Percentiles rank a stretch among this genome's conserved stretches.
These are phyloP conservation scores for Drosophila murphyi DNA, from an alignment of 1,140 invertebrate genomes.

Conservation along the genomic window DNA sequence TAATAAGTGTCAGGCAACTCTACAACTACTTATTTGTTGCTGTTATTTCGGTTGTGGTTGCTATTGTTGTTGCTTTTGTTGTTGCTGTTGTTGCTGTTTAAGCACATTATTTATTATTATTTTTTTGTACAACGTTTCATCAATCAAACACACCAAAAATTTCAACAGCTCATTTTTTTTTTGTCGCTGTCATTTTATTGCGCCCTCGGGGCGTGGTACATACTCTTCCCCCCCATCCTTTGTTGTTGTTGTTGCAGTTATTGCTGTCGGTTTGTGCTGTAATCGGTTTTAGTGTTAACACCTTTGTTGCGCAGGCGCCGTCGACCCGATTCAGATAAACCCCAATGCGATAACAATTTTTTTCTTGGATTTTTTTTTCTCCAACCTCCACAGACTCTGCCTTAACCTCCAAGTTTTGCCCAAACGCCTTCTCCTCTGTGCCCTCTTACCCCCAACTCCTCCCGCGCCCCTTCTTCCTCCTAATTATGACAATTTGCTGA, in stretches of 20 bases:
- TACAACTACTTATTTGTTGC: constrained; percentile 43
- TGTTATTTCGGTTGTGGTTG: constrained; percentile 6
- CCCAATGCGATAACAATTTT: constrained; percentile 4
- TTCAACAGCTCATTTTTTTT: constrained; percentile 58
- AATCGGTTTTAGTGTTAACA: constrained; percentile 58
- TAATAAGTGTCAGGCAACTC: constrained; percentile 23
- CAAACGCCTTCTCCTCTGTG: neutral
- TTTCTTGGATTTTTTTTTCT: neutral
- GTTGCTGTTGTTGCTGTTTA: constrained; percentile 11
- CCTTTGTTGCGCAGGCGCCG: constrained; percentile 35
- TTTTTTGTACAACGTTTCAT: constrained; percentile 72
- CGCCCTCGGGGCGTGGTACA: constrained; percentile 25
- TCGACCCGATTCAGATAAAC: constrained; percentile 30
- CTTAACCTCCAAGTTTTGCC: constrained; percentile 29
- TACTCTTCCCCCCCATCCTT: constrained; percentile 14
- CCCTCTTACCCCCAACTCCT: neutral
- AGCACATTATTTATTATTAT: constrained; percentile 76
- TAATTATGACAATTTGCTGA: constrained; percentile 34
- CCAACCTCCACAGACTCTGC: constrained; percentile 31
- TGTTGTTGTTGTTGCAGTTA: constrained; percentile 7
- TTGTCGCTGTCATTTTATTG: constrained; percentile 1
- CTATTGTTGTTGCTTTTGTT: constrained; percentile 22
- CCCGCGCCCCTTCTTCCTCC: neutral
- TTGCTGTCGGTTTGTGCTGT: constrained; percentile 23
- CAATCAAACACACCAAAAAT: constrained; percentile 64